Conservation (phyloP, 2,888 invertebrate species). For the Xestia xanthographa region DNA sequence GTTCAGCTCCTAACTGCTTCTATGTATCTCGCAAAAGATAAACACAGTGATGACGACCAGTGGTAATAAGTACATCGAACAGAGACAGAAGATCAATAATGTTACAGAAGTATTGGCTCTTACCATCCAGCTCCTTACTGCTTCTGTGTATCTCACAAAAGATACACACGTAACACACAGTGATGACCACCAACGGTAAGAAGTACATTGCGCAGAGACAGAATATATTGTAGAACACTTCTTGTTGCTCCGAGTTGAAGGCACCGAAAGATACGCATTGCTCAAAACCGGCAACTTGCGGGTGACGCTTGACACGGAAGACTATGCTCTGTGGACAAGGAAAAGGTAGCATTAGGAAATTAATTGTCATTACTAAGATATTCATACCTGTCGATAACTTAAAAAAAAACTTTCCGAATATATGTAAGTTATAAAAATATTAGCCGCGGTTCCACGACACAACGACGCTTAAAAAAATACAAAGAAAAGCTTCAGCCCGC, state of each 20-base stretch:
- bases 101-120: slow-evolving; percentile 59
- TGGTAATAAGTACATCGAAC: too few species aligned
- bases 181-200: slow-evolving; percentile 93
- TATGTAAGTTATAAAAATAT: too few species aligned
- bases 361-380: background rate
- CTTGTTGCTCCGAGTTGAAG: slow-evolving; percentile 91
- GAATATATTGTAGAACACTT: slow-evolving; percentile 93
- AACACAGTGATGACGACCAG: too few species aligned
- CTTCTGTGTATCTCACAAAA: slow-evolving; percentile 93
- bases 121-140: slow-evolving; percentile 91
- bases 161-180: slow-evolving; percentile 93
- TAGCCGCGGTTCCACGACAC: too few species aligned
- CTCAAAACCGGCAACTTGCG: slow-evolving; percentile 91
- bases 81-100: too few species aligned
- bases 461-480: too few species aligned
- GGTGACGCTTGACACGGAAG: slow-evolving; percentile 93
- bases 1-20: too few species aligned
- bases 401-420: background rate
- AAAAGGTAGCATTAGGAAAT: background rate
- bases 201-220: slow-evolving; percentile 94
- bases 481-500: background rate
- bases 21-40: too few species aligned
- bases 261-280: slow-evolving; percentile 95
- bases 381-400: background rate
- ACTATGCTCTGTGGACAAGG: slow-evolving; percentile 92